phyloP scores from a whole-genome alignment of 2,113 vertebrate species.

The Gobiocypris rarus region DNA sequence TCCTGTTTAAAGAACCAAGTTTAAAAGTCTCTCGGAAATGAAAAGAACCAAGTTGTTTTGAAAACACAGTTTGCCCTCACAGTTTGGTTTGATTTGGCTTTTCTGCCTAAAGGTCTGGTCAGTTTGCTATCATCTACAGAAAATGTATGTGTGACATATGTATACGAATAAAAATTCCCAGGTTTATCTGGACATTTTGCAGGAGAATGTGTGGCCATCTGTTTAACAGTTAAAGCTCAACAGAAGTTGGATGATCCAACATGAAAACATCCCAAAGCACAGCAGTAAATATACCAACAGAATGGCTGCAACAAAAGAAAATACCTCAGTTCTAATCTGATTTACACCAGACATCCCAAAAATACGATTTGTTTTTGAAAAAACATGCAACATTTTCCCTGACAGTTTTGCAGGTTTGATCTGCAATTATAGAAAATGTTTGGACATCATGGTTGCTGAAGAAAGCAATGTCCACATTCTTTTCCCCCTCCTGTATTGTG shows the following conservation, averaged over 20 bases:
- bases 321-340: background rate
- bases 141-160: background rate
- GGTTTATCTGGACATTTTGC: background rate
- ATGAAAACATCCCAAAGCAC: background rate
- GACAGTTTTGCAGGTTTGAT: no score
- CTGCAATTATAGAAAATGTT: background rate
- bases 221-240: background rate
- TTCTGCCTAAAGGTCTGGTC: background rate
- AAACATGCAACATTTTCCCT: background rate
- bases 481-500: background rate
- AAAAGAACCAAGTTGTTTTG: no score
- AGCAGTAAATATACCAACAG: background rate
- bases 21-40: no score
- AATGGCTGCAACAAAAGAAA: background rate
- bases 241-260: background rate
- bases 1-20: no score
- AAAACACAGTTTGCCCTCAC: background rate
- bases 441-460: background rate
- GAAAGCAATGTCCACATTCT: no score
- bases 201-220: background rate
- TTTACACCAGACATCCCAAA: background rate
- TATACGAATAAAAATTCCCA: background rate
- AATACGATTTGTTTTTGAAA: no score
- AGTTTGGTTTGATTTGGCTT: background rate
- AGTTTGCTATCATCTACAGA: background rate